Percentiles rank a stretch among this genome's conserved stretches.
These are phyloP conservation scores for Athetis lepigone DNA, from an alignment of 2,888 invertebrate species.

Conservation along the genomic window DNA sequence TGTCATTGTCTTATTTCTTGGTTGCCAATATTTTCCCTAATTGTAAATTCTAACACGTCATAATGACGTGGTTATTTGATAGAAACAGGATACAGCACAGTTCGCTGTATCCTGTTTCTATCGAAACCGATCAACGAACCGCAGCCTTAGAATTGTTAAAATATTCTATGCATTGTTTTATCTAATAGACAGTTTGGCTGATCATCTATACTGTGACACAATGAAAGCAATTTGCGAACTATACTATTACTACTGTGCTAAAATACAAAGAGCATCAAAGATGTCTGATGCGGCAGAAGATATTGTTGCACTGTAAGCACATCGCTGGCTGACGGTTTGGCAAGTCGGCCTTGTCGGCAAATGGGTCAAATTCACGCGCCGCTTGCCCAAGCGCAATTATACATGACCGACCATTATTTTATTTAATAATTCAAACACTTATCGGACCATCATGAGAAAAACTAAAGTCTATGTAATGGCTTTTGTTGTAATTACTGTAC, in stretches of 20 bases:
- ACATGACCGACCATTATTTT: slow-evolving; percentile 83
- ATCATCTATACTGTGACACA: neutral
- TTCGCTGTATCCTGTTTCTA: neutral
- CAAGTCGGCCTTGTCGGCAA: slow-evolving; percentile 81
- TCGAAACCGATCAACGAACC: neutral
- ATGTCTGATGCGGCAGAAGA: slow-evolving; percentile 68
- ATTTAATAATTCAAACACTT: slow-evolving; percentile 80
- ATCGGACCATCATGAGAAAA: slow-evolving; percentile 72
- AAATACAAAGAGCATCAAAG: slow-evolving; percentile 28
- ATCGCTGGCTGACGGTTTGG: slow-evolving; percentile 74
- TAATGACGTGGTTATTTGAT: too few species aligned
- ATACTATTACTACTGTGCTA: slow-evolving; percentile 18
- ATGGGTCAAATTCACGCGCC: slow-evolving; percentile 81
- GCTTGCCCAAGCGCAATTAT: slow-evolving; percentile 84
- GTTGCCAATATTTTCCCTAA: too few species aligned
- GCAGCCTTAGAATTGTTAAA: too few species aligned
- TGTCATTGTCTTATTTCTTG: too few species aligned
- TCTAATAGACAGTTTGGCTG: neutral
- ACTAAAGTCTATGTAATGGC: slow-evolving; percentile 45
- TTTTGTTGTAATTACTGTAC: slow-evolving; percentile 54
- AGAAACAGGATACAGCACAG: too few species aligned
- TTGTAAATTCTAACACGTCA: too few species aligned
- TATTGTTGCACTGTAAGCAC: slow-evolving; percentile 65
- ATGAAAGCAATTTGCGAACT: slow-evolving; percentile 10
- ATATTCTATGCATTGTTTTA: neutral